Conservation (phyloP, 2,797 vertebrate genomes). For the Emydoidea blandingii region DNA sequence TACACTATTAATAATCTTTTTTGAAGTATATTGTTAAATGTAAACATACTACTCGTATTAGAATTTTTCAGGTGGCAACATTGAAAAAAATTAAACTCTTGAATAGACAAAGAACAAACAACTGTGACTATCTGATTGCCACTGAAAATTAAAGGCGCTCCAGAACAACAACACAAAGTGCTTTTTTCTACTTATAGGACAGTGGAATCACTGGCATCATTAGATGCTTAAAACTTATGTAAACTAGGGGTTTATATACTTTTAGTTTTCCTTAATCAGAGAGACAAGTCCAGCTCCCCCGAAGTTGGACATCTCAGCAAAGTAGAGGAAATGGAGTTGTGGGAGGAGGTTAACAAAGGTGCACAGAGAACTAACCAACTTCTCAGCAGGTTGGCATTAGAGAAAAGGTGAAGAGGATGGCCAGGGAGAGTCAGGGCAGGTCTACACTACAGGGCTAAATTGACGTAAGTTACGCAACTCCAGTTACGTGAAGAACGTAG, state of each 20-base stretch:
- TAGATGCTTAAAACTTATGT: background rate
- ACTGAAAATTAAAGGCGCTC: background rate
- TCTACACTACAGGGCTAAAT: no score
- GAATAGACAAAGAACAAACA: background rate
- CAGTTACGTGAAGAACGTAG: no score
- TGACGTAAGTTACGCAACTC: no score
- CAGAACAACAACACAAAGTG: background rate
- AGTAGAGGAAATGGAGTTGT: background rate
- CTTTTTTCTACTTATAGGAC: background rate
- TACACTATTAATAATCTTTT: background rate
- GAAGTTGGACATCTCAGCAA: background rate
- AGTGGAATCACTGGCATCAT: background rate
- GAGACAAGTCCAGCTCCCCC: background rate
- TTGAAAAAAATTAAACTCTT: background rate
- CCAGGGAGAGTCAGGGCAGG: background rate
- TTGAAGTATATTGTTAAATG: background rate
- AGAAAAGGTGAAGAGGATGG: background rate
- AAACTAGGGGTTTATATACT: background rate
- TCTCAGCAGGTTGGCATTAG: background rate
- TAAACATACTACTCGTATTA: background rate
- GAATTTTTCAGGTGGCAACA: background rate
- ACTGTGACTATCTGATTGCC: background rate
- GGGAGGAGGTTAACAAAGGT: background rate
- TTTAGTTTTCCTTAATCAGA: background rate
- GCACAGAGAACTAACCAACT: background rate